phyloP scores from a whole-genome alignment of 2,113 vertebrate species.

The Crotalus helleri region DNA sequence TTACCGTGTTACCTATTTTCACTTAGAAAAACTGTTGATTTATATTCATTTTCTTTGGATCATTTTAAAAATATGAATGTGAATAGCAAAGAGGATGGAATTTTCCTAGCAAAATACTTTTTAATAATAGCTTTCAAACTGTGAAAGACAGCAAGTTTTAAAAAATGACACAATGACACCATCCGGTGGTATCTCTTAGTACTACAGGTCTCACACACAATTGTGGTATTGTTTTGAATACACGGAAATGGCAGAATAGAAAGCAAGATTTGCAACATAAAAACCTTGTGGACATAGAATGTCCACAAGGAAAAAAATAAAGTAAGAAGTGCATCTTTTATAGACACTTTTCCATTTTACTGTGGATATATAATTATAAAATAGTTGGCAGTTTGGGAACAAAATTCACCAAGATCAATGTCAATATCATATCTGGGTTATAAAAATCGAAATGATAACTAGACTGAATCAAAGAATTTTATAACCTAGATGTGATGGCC shows the following conservation, averaged over 20 bases:
- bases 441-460: not conserved
- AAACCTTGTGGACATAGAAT: not conserved
- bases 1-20: not conserved
- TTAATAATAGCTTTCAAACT: not conserved
- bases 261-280: not conserved
- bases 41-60: not conserved
- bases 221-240: not conserved
- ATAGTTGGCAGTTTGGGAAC: not conserved
- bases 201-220: conserved; percentile 22
- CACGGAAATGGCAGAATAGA: not conserved
- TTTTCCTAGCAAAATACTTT: conserved; percentile 7
- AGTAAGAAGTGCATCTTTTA: not conserved
- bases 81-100: not conserved
- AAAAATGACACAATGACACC: conserved; percentile 52
- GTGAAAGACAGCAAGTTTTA: not conserved
- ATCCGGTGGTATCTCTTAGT: conserved; percentile 44
- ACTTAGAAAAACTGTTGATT: not conserved
- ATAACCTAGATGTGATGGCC: not conserved
- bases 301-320: not conserved
- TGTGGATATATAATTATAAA: not conserved
- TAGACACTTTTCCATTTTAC: fast-evolving
- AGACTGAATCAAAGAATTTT: not conserved
- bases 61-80: not conserved
- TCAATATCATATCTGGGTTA: not conserved
- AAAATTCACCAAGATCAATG: not conserved